phyloP scores from a whole-genome alignment of 2,888 invertebrate species.

The Diarsia rubi region DNA sequence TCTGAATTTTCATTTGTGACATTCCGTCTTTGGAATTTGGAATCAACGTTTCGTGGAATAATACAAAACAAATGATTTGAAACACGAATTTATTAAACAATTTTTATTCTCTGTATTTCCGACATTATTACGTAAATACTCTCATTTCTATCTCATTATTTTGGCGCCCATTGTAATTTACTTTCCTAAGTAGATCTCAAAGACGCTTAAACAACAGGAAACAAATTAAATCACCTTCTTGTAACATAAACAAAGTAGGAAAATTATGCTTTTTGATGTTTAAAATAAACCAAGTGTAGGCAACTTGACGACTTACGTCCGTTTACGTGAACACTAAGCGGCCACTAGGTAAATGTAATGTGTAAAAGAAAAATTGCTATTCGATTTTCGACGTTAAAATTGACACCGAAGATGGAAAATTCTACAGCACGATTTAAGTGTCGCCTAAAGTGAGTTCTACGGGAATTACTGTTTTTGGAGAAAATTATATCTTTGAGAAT shows the following conservation, averaged over 20 bases:
- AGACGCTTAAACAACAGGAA: constrained; percentile 9
- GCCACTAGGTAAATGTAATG: background rate
- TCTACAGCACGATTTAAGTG: background rate
- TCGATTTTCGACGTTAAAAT: background rate
- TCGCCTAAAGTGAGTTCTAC: background rate
- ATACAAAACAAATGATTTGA: too few species aligned
- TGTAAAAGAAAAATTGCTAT: background rate
- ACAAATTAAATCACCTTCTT: constrained; percentile 27
- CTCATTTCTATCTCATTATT: constrained; percentile 20
- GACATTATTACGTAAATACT: background rate
- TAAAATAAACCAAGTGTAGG: background rate
- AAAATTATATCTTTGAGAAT: constrained; percentile 5
- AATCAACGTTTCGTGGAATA: too few species aligned
- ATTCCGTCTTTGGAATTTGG: too few species aligned
- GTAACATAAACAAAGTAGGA: constrained; percentile 8
- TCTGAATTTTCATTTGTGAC: too few species aligned
- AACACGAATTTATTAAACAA: background rate
- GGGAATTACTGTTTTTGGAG: background rate
- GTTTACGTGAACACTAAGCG: background rate
- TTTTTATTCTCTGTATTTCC: background rate
- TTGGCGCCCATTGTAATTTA: constrained; percentile 15
- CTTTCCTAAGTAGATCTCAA: constrained; percentile 30
- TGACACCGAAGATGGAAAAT: background rate
- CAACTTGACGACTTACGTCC: background rate
- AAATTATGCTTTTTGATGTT: constrained; percentile 9